Evolutionary conservation across 2,797 vertebrate genomes (phyloP).

Genomic region (Sternotherus odoratus): DNA sequence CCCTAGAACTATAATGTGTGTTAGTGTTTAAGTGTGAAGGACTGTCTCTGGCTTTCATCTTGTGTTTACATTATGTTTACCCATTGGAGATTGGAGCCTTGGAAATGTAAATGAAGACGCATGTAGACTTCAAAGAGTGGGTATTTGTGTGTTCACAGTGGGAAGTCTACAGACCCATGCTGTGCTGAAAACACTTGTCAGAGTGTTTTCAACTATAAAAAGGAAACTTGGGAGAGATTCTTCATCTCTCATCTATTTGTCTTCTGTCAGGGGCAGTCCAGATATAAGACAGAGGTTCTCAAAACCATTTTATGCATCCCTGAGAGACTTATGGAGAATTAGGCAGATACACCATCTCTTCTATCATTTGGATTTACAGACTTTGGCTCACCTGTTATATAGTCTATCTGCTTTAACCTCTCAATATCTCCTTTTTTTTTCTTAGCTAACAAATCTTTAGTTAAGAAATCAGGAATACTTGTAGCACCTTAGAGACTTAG

Average conservation of each 20-base stretch:
- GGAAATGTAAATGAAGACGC: neutral
- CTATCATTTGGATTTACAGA: neutral
- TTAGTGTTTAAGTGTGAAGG: neutral
- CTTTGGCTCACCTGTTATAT: neutral
- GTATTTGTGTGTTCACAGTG: neutral
- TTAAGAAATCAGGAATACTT: too few species aligned
- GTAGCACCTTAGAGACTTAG: too few species aligned
- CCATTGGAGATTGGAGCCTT: neutral
- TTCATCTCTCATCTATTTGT: neutral
- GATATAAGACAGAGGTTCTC: neutral
- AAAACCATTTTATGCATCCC: neutral
- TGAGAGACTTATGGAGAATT: too few species aligned
- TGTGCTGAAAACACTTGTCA: neutral
- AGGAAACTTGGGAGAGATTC: neutral
- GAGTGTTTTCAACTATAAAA: neutral
- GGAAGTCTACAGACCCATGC: too few species aligned
- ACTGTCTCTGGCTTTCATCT: neutral
- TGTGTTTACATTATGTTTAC: neutral
- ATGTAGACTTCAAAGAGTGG: neutral
- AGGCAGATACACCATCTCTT: neutral
- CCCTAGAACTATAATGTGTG: neutral
- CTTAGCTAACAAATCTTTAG: neutral
- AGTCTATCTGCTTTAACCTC: neutral
- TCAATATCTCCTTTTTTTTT: neutral
- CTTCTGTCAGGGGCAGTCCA: neutral